phyloP scores from a whole-genome alignment of 2,888 invertebrate genomes.

The Apamea anceps region DNA sequence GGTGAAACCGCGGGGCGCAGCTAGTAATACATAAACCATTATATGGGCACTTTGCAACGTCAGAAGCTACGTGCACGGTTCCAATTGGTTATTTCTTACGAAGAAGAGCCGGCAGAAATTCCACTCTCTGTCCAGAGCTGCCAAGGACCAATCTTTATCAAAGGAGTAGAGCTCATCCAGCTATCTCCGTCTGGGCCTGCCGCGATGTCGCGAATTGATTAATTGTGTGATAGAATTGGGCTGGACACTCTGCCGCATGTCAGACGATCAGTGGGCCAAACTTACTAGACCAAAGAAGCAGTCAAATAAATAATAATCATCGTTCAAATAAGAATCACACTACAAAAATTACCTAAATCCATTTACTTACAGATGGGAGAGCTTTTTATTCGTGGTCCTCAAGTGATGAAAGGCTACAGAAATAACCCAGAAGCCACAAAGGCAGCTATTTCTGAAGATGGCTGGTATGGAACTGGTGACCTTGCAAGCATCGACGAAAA shows the following conservation, averaged over 20 bases:
- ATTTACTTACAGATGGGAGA: constrained; percentile 75
- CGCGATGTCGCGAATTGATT: no score
- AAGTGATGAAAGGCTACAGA: constrained; percentile 94
- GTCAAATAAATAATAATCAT: background rate
- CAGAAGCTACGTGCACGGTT: background rate
- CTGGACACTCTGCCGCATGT: no score
- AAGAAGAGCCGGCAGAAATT: background rate
- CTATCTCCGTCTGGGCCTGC: no score
- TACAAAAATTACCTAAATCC: background rate
- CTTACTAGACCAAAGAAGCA: background rate
- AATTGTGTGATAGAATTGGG: no score
- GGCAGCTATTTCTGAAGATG: constrained; percentile 91
- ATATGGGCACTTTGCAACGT: background rate
- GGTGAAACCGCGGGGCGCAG: no score
- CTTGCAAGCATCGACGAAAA: constrained; percentile 91
- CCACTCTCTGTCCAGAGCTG: background rate
- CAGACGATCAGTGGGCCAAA: no score
- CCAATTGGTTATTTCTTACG: background rate
- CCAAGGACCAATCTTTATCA: no score
- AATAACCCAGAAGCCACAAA: constrained; percentile 93
- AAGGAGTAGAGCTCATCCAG: no score
- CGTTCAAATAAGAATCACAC: background rate
- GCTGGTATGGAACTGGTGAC: constrained; percentile 95
- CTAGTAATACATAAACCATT: background rate
- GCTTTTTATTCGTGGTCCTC: constrained; percentile 90